These are phyloP conservation scores for Rhagoletis pomonella DNA, from an alignment of 1,140 invertebrate species.

Conservation along the genomic window DNA sequence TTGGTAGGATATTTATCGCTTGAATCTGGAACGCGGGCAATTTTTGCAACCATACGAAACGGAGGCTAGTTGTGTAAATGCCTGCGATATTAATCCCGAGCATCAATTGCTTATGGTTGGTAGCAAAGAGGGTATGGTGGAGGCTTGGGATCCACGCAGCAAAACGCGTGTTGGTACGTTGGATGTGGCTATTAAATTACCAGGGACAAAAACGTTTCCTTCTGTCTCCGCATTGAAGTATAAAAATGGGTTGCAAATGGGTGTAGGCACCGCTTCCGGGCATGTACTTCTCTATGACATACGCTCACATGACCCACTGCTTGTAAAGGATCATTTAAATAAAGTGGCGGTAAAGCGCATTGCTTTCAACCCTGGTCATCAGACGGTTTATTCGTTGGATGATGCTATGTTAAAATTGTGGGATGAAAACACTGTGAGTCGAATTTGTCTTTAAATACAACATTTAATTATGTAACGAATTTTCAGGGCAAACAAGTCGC, in stretches of 20 bases:
- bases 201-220: slow-evolving; percentile 69
- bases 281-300: slow-evolving; percentile 97
- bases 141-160: slow-evolving; percentile 95
- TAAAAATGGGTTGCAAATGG: slow-evolving; percentile 89
- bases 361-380: slow-evolving; percentile 87
- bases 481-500: slow-evolving; percentile 92
- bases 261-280: slow-evolving; percentile 93
- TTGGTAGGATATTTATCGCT: slow-evolving; percentile 89
- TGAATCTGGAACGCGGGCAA: slow-evolving; percentile 96
- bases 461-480: slow-evolving; percentile 54
- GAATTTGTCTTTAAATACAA: slow-evolving; percentile 54
- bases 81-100: slow-evolving; percentile 89
- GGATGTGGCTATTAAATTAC: slow-evolving; percentile 87
- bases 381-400: slow-evolving; percentile 95
- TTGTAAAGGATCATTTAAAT: slow-evolving; percentile 97
- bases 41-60: slow-evolving; percentile 91
- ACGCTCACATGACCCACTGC: slow-evolving; percentile 89
- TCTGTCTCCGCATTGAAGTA: slow-evolving; percentile 83
- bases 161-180: slow-evolving; percentile 85
- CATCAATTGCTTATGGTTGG: slow-evolving; percentile 93
- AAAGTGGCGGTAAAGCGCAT: slow-evolving; percentile 93
- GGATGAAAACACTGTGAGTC: slow-evolving; percentile 89
- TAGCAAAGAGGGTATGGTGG: slow-evolving; percentile 93
- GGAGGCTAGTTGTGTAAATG: slow-evolving; percentile 86
- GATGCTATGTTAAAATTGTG: slow-evolving; percentile 94